phyloP scores from a whole-genome alignment of 2,797 vertebrate species.

The Falco novaeseelandiae region DNA sequence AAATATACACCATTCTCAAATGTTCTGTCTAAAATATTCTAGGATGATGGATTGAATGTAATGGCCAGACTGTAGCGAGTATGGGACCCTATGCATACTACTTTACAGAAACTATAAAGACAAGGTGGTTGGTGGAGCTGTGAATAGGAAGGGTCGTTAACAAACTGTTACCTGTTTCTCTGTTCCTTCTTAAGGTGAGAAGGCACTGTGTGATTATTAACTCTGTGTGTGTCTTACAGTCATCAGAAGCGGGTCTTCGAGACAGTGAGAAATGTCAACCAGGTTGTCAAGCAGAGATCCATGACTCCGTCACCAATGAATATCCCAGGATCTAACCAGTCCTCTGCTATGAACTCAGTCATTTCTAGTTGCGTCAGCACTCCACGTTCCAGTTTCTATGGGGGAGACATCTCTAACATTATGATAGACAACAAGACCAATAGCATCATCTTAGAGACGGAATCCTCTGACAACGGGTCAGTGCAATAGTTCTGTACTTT shows the following conservation, averaged over 20 bases:
- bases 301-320: constrained; percentile 91
- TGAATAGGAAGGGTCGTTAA: background rate
- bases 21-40: background rate
- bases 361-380: constrained; percentile 93
- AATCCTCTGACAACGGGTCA: constrained; percentile 84
- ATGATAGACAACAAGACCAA: constrained; percentile 91
- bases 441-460: constrained; percentile 86
- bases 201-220: constrained; percentile 55
- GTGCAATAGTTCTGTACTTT: background rate
- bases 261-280: constrained; percentile 93
- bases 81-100: background rate
- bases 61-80: background rate
- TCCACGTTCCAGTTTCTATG: constrained; percentile 90
- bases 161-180: background rate
- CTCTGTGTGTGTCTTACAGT: constrained; percentile 79
- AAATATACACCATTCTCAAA: background rate
- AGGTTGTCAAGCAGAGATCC: constrained; percentile 91
- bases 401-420: constrained; percentile 84
- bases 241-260: constrained; percentile 95
- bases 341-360: constrained; percentile 89
- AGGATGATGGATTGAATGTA: background rate
- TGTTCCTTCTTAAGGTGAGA: background rate
- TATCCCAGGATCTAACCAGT: constrained; percentile 98
- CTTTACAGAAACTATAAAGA: background rate
- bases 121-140: background rate